Evolutionary conservation across 2,888 invertebrate genomes (phyloP), one percentile per base, ranked within the genome.

Genomic region (Sinhomidia bicolor): DNA sequence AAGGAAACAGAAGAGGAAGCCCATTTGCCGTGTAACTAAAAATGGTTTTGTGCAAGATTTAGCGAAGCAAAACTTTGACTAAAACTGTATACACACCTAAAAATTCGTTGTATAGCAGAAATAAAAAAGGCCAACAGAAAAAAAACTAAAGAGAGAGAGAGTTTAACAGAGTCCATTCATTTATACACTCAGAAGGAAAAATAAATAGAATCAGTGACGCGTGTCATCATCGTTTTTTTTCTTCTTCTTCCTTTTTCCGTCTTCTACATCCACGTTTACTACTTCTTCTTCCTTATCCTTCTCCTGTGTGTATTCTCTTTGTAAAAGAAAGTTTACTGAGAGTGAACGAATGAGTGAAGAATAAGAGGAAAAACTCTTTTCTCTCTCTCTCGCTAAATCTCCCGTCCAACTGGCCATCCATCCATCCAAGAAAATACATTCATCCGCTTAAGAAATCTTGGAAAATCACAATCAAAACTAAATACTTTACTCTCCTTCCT

Each of bases 151-250:
- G 29, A 65, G 82, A 29, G 47, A 71, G 54, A 71, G 47, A 51
- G 68, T 82, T 82, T 82, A 74, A 14, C 57, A 68, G 17, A 62
- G 62, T 54, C 54, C 78, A 57, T 57, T 54, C 78, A 78, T 74
- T 76, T 85, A 79, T 47, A 65, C 74, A 60, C 84, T 74, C 36
- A 78, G 29, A 78, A 78, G 78, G 81, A 87, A 74, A 80, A 87
- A 87, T 81, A 87, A 87, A 81, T 74, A 81, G 81, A 81, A 68
- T 54, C 76, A 74, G 81, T 76, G 87, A 87, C 81, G 87, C 87
- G 76, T 87, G 76, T 76, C 87, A 87, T 81, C 87, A 87, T 87
- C 76, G 36, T 29, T 60, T 47, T 57, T 54, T 76, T n/a, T n/a
- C n/a, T n/a, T n/a, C n/a, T n/a, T n/a, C n/a, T 36, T 57, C 44